phyloP scores from a whole-genome alignment of 2,888 invertebrate genomes.

The Hybos culiciformis region DNA sequence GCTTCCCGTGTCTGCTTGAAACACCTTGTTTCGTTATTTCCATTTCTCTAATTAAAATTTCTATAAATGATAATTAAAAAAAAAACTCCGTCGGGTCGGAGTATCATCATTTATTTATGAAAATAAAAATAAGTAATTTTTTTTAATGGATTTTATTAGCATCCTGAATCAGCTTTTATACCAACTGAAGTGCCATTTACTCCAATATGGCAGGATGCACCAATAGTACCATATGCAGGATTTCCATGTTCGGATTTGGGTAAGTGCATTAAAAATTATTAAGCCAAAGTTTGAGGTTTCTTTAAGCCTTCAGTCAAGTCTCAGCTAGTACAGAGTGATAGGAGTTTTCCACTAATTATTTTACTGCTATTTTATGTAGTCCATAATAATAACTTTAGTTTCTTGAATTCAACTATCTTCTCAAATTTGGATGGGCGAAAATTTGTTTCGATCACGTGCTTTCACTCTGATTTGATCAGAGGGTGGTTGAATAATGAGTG shows the following conservation, averaged over 20 bases:
- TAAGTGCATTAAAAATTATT: slow-evolving; percentile 20
- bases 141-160: slow-evolving; percentile 26
- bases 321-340: no score
- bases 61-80: no score
- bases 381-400: neutral
- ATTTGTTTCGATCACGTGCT: no score
- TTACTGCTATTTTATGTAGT: neutral
- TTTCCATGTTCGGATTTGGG: slow-evolving; percentile 54
- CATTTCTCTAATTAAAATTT: no score
- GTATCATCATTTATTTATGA: no score
- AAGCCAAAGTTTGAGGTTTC: neutral
- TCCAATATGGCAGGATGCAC: slow-evolving; percentile 36
- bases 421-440: neutral
- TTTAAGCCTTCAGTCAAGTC: no score
- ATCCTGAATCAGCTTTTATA: slow-evolving; percentile 31
- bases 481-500: no score
- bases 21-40: no score
- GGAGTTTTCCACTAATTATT: neutral
- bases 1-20: no score
- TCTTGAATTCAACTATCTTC: neutral
- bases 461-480: no score
- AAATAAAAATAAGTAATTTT: slow-evolving; percentile 1
- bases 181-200: slow-evolving; percentile 35
- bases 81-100: no score
- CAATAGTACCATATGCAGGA: slow-evolving; percentile 46